A percentile compares a stretch with the other conserved stretches of the same genome.
phyloP scores from a whole-genome alignment of 30 jellyfish, hydroid and myxozoan species.

The Hydra vulgaris region DNA sequence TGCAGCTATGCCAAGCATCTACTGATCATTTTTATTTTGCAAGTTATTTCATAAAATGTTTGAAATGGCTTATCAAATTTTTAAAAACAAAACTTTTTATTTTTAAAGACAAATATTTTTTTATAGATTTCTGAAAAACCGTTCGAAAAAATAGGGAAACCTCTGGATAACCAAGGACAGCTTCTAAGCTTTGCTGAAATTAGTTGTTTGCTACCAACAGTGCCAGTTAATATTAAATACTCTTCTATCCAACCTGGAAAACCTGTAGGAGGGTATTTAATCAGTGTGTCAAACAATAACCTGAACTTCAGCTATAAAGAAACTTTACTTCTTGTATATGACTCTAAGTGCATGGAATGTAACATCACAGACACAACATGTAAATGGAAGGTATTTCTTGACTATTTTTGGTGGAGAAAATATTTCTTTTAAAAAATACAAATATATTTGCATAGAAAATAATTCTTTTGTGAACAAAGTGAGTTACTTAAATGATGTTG shows the following conservation, averaged over 20 bases:
- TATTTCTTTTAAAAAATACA: no score
- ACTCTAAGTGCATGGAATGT: constrained; percentile 86
- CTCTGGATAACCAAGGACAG: constrained; percentile 20
- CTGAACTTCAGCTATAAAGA: constrained; percentile 34
- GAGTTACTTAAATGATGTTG: no score
- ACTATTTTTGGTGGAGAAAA: no score
- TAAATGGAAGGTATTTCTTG: constrained; percentile 50
- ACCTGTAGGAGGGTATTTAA: constrained; percentile 56
- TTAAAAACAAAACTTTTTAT: neutral
- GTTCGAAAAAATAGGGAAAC: neutral
- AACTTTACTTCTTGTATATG: constrained; percentile 43
- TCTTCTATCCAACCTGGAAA: constrained; percentile 24
- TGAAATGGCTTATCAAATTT: no score
- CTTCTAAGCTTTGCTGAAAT: constrained; percentile 68
- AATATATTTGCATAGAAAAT: no score
- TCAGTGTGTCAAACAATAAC: constrained; percentile 56
- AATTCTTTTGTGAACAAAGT: no score
- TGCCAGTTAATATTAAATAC: constrained; percentile 40
- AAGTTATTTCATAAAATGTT: no score
- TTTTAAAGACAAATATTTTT: neutral
- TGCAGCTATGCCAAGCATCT: no score
- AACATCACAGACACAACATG: constrained; percentile 30
- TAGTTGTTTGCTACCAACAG: constrained; percentile 40
- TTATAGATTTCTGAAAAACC: constrained; percentile 29
- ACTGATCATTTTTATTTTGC: no score